Evolutionary conservation across 2,797 vertebrate species (phyloP).

Genomic region (Catharus ustulatus): DNA sequence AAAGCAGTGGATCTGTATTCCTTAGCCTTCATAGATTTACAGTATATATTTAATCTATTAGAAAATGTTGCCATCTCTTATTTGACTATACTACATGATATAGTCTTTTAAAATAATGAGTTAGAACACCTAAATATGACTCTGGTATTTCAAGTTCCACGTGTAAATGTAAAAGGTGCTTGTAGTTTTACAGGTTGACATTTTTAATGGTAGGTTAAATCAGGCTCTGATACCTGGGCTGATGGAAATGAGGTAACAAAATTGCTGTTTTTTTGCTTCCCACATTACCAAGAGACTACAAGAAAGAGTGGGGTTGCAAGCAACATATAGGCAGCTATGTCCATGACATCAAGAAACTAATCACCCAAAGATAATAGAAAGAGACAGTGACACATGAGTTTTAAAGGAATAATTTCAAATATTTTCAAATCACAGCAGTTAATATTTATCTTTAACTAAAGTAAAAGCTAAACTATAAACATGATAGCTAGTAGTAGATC

Average conservation of each 20-base stretch:
- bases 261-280: neutral
- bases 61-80: neutral
- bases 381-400: rapidly evolving
- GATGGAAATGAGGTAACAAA: neutral
- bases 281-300: neutral
- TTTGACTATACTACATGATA: neutral
- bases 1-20: neutral
- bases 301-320: neutral
- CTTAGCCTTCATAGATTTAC: neutral
- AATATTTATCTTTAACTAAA: neutral
- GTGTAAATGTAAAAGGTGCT: neutral
- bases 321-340: neutral
- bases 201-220: neutral
- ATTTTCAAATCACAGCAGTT: neutral
- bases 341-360: neutral
- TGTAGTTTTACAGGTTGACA: neutral
- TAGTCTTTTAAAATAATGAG: neutral
- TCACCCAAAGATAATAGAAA: neutral
- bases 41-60: neutral
- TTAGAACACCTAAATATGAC: neutral
- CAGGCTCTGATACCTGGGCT: rapidly evolving
- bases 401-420: neutral
- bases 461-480: neutral
- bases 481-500: neutral
- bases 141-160: neutral